Conservation (phyloP, 2,888 invertebrate species). For the Epinotia brunnichana region DNA sequence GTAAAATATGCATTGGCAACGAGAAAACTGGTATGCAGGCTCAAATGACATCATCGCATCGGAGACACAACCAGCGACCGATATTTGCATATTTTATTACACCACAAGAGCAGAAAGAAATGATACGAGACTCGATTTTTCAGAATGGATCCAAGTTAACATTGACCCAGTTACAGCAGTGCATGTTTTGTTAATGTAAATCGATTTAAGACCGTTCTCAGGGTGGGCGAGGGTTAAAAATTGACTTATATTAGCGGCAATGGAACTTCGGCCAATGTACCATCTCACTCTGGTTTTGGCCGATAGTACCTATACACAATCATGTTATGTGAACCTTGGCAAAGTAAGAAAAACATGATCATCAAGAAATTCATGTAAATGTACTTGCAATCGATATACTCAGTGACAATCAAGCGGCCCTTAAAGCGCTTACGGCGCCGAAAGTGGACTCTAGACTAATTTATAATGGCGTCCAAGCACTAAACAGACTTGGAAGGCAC, state of each 20-base stretch:
- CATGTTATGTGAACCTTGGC: background rate
- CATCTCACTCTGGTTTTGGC: too few species aligned
- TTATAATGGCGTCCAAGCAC: too few species aligned
- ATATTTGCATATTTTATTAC: slow-evolving; percentile 11
- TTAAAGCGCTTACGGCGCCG: too few species aligned
- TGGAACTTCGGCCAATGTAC: too few species aligned
- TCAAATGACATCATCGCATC: slow-evolving; percentile 23
- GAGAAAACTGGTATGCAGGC: slow-evolving; percentile 23
- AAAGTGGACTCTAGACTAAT: too few species aligned
- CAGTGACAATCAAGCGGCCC: too few species aligned
- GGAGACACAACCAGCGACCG: slow-evolving; percentile 3
- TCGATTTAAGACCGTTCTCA: slow-evolving; percentile 38
- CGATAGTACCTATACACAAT: background rate
- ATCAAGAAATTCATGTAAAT: background rate
- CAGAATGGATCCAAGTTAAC: slow-evolving; percentile 20
- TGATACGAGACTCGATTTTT: background rate
- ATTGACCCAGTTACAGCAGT: slow-evolving; percentile 40
- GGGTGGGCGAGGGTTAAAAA: slow-evolving; percentile 34
- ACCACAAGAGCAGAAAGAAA: slow-evolving; percentile 16
- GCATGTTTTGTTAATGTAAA: slow-evolving; percentile 34
- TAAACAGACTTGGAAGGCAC: too few species aligned
- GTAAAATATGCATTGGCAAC: slow-evolving; percentile 40
- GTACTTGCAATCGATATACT: too few species aligned
- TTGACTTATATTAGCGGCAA: background rate
- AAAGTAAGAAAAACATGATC: background rate